Evolutionary conservation across 2,888 invertebrate genomes (phyloP).

Genomic region (Lucinisca nassula): DNA sequence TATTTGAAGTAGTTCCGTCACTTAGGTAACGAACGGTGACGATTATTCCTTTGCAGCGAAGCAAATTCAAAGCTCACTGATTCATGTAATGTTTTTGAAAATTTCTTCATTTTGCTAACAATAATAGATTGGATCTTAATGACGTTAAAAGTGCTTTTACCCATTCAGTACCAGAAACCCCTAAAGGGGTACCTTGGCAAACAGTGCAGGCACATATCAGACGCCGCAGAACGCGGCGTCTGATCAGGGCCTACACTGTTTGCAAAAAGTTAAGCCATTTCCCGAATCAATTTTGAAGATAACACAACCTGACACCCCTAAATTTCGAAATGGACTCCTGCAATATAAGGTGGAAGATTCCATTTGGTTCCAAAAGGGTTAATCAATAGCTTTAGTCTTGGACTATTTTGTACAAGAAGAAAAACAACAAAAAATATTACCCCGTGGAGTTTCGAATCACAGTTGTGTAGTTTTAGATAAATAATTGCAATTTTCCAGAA

Average conservation of each 20-base stretch:
- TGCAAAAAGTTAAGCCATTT: too few relatives aligned
- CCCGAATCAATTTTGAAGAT: too few relatives aligned
- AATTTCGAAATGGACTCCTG: too few relatives aligned
- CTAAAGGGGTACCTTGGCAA: too few relatives aligned
- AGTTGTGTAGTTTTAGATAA: not conserved
- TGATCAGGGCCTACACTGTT: too few relatives aligned
- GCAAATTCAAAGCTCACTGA: conserved; percentile 62
- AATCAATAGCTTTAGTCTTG: not conserved
- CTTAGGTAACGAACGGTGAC: conserved; percentile 55
- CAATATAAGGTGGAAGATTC: too few relatives aligned
- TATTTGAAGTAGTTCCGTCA: conserved; percentile 67
- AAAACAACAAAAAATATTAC: not conserved
- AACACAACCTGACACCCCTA: too few relatives aligned
- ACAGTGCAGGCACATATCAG: too few relatives aligned
- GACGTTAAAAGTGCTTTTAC: not conserved
- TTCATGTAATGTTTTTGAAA: conserved; percentile 58
- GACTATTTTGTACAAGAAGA: not conserved
- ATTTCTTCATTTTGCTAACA: conserved; percentile 4
- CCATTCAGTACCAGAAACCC: too few relatives aligned
- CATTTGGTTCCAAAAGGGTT: too few relatives aligned
- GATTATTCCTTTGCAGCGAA: conserved; percentile 64
- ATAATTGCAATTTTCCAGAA: not conserved
- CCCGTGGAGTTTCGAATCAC: not conserved
- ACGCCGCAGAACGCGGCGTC: too few relatives aligned
- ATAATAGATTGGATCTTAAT: conserved; percentile 11